phyloP scores from a whole-genome alignment of 2,888 invertebrate genomes.

The Eurois occulta region DNA sequence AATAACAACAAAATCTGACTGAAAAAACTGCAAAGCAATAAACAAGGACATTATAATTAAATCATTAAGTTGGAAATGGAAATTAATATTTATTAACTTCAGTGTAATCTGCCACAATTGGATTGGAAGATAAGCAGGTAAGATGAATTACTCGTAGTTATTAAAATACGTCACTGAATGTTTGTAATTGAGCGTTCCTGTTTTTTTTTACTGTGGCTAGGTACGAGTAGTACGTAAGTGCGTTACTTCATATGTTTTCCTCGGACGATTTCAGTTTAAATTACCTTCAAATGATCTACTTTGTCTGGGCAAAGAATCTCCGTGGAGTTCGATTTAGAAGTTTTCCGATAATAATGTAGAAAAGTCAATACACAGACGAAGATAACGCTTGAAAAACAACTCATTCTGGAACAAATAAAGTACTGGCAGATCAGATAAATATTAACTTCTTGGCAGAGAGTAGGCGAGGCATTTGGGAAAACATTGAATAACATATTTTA shows the following conservation, averaged over 20 bases:
- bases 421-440: conserved; percentile 40
- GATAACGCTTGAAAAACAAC: background rate
- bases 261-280: background rate
- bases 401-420: conserved; percentile 12
- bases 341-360: background rate
- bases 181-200: background rate
- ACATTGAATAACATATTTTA: conserved; percentile 60
- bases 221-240: too few relatives aligned
- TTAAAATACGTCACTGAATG: background rate
- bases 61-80: background rate
- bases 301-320: background rate
- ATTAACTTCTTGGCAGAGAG: conserved; percentile 46
- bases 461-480: conserved; percentile 46
- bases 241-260: background rate
- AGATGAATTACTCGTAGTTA: background rate
- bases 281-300: background rate
- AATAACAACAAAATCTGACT: too few relatives aligned
- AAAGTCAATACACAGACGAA: background rate
- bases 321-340: background rate
- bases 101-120: background rate
- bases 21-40: background rate
- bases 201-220: background rate
- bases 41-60: background rate
- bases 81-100: background rate
- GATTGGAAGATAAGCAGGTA: background rate